phyloP scores from a whole-genome alignment of 2,113 vertebrate species.

The Oncorhynchus tshawytscha region DNA sequence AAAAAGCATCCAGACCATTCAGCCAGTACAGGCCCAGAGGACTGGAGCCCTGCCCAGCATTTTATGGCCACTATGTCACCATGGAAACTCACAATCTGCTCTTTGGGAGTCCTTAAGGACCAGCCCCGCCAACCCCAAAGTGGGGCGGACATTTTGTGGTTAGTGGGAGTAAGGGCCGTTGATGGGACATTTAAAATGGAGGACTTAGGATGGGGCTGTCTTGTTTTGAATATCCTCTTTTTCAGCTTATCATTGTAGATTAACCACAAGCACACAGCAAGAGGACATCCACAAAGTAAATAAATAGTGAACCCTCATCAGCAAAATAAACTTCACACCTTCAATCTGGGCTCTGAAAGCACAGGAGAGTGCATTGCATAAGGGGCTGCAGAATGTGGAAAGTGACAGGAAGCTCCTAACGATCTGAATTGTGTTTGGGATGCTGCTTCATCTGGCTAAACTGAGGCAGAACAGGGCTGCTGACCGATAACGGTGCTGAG shows the following conservation, averaged over 20 bases:
- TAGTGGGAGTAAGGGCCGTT: background rate
- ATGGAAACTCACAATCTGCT: background rate
- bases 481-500: background rate
- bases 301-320: background rate
- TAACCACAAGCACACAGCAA: background rate
- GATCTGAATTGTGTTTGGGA: constrained; percentile 1
- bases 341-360: background rate
- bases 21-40: background rate
- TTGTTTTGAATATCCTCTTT: background rate
- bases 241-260: background rate
- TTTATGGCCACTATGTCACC: background rate
- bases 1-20: background rate
- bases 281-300: background rate
- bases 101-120: background rate
- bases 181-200: background rate
- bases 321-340: background rate
- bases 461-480: background rate
- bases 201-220: background rate
- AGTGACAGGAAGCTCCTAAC: background rate
- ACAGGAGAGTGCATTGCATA: background rate
- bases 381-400: background rate
- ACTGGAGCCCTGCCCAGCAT: background rate
- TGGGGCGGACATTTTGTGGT: background rate
- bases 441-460: background rate
- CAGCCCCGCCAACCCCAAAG: background rate